Percentiles rank a stretch among this genome's conserved stretches.
phyloP scores from a whole-genome alignment of 2,888 invertebrate genomes.

The Glaucopsyche alexis region DNA sequence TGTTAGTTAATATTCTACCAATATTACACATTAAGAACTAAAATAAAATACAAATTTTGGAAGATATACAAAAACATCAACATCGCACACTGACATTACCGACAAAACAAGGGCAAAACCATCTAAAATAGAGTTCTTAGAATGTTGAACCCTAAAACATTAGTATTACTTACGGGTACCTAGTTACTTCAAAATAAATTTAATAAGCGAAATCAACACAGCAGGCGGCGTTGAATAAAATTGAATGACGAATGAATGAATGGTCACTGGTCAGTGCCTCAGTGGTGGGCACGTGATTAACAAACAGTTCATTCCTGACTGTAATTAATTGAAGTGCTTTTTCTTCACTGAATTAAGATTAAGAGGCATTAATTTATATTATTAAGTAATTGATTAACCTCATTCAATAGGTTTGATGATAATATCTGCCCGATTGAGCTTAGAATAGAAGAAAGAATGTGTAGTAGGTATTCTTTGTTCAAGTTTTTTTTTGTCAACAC shows the following conservation, averaged over 20 bases:
- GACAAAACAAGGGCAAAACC: too few species aligned
- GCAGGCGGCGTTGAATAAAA: not conserved
- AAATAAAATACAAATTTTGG: too few species aligned
- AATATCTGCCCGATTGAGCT: not conserved
- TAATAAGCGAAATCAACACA: constrained; percentile 7
- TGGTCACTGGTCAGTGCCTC: too few species aligned
- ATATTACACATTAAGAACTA: too few species aligned
- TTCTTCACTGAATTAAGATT: constrained; percentile 6
- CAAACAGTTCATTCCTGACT: constrained; percentile 6
- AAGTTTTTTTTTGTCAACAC: too few species aligned
- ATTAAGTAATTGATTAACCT: not conserved
- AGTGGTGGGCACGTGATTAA: constrained; percentile 13
- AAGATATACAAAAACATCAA: too few species aligned
- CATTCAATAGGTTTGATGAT: not conserved
- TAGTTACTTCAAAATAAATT: not conserved
- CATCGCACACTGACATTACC: too few species aligned
- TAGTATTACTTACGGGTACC: not conserved
- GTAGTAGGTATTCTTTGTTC: too few species aligned
- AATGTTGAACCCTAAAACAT: not conserved
- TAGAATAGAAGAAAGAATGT: not conserved
- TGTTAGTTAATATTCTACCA: too few species aligned
- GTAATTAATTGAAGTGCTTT: constrained; percentile 3
- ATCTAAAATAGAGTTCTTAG: too few species aligned
- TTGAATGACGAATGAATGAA: constrained; percentile 20
- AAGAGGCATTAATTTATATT: not conserved